A percentile compares a stretch with the other conserved stretches of the same genome.
These are phyloP conservation scores for Tyria jacobaeae DNA, from an alignment of 2,888 invertebrate genomes.

Conservation along the genomic window DNA sequence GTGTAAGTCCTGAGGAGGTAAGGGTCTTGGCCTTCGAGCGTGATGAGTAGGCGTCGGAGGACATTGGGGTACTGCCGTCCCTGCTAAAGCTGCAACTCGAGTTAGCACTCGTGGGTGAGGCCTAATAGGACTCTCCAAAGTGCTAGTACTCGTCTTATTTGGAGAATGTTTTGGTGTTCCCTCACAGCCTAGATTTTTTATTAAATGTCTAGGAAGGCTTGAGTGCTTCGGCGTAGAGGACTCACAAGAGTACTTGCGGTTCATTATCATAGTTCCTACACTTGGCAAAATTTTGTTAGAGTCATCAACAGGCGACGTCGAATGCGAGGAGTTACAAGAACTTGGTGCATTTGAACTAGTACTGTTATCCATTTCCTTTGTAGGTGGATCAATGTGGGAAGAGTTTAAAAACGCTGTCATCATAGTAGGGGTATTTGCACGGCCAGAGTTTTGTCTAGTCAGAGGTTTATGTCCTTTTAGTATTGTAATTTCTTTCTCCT, in stretches of 20 bases:
- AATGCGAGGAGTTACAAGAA: conserved; percentile 79
- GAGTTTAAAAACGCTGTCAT: conserved; percentile 83
- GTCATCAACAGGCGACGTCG: conserved; percentile 77
- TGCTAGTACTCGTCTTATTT: conserved; percentile 60
- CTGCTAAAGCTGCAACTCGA: conserved; percentile 86
- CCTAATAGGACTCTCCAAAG: conserved; percentile 76
- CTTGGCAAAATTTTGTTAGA: conserved; percentile 64
- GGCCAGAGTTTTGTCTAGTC: conserved; percentile 88
- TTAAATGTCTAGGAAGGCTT: conserved; percentile 77
- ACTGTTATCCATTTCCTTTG: conserved; percentile 65
- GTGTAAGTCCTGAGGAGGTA: conserved; percentile 86
- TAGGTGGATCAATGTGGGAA: conserved; percentile 71
- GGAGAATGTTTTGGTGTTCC: conserved; percentile 80
- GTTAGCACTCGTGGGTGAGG: conserved; percentile 89
- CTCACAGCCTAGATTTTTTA: conserved; percentile 78
- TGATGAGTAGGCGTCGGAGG: conserved; percentile 96
- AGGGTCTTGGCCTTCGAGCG: conserved; percentile 89
- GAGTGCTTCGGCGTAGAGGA: conserved; percentile 79
- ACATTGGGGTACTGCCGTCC: conserved; percentile 88
- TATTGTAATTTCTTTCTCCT: conserved; percentile 79
- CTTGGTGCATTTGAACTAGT: conserved; percentile 72
- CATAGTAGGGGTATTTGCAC: conserved; percentile 82
- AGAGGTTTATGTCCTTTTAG: conserved; percentile 90
- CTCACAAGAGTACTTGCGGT: conserved; percentile 78
- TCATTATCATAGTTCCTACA: conserved; percentile 79